Conservation (phyloP, 2,888 invertebrate species). For the Bursaphelenchus okinawaensis region DNA sequence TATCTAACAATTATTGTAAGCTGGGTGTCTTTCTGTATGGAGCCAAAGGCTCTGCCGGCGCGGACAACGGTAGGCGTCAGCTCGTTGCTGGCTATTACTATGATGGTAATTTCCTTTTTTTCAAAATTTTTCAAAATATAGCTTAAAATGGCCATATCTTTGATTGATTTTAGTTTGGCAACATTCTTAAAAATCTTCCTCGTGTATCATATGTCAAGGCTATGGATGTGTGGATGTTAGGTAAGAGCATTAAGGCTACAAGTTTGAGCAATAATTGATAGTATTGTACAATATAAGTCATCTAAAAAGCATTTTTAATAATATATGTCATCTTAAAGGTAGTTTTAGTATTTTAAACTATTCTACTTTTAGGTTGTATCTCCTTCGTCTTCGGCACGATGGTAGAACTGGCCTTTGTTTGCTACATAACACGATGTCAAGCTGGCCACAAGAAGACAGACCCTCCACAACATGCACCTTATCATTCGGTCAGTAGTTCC, state of each 20-base stretch:
- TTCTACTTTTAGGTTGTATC: conserved; percentile 50
- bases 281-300: too few relatives aligned
- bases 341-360: too few relatives aligned
- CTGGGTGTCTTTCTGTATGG: conserved; percentile 58
- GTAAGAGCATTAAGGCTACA: conserved; percentile 7
- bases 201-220: conserved; percentile 56
- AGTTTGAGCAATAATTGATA: too few relatives aligned
- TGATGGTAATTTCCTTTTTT: conserved; percentile 32
- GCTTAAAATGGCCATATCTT: conserved; percentile 6
- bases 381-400: conserved; percentile 57
- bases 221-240: conserved; percentile 58
- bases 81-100: conserved; percentile 55
- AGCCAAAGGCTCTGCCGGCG: conserved; percentile 56
- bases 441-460: conserved; percentile 21
- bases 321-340: too few relatives aligned
- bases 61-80: conserved; percentile 57
- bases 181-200: conserved; percentile 56
- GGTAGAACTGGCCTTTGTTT: conserved; percentile 57
- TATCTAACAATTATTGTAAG: conserved; percentile 40
- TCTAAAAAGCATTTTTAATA: too few relatives aligned
- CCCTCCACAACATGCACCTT: background rate
- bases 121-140: too few relatives aligned
- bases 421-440: conserved; percentile 55
- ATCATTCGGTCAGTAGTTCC: conserved; percentile 11
- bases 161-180: conserved; percentile 45